These are phyloP conservation scores for Thinocorus orbignyianus DNA, from an alignment of 2,113 vertebrate genomes.

Conservation along the genomic window DNA sequence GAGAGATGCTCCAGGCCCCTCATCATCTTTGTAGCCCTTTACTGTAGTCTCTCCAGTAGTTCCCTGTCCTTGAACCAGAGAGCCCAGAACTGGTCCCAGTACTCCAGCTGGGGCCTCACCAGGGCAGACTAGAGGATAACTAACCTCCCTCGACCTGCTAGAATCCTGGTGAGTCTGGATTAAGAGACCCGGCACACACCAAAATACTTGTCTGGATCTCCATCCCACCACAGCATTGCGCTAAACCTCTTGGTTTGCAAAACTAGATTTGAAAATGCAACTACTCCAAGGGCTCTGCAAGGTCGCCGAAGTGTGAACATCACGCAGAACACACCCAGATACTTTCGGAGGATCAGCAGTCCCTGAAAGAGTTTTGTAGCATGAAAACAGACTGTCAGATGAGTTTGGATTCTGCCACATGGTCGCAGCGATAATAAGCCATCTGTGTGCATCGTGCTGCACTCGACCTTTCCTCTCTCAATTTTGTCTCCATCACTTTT, in stretches of 20 bases:
- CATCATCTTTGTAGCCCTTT: too few species aligned
- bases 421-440: constrained; percentile 15
- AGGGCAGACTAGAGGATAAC: too few species aligned
- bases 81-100: too few species aligned
- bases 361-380: not conserved
- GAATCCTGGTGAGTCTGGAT: not conserved
- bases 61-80: too few species aligned
- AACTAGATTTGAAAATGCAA: not conserved
- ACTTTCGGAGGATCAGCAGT: not conserved
- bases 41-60: too few species aligned
- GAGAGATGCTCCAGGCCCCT: too few species aligned
- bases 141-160: too few species aligned
- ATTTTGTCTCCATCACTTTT: not conserved
- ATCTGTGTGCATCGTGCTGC: not conserved
- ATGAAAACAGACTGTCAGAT: not conserved
- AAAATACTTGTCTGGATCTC: not conserved
- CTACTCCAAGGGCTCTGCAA: not conserved
- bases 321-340: not conserved
- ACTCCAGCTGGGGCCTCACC: too few species aligned
- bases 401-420: constrained; percentile 32
- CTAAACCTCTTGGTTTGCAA: not conserved
- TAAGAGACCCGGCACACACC: not conserved
- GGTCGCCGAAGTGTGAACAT: not conserved
- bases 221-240: not conserved
- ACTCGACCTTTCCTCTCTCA: not conserved